A percentile compares a stretch with the other conserved stretches of the same genome.
phyloP scores from a whole-genome alignment of 2,797 vertebrate genomes.

The Scolopax rusticola region DNA sequence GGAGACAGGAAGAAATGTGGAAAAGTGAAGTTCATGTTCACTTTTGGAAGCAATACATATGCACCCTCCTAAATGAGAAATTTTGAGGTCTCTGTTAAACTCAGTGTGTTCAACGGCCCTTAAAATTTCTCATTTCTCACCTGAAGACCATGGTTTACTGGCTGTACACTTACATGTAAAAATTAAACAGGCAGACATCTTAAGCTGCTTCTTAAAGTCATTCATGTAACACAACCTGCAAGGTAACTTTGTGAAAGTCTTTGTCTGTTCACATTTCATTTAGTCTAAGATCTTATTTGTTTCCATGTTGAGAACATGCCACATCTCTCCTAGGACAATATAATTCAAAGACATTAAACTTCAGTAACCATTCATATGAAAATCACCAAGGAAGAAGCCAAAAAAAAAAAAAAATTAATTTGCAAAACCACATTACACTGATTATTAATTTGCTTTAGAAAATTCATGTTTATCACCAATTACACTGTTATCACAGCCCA shows the following conservation, averaged over 20 bases:
- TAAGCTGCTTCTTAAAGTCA: constrained; percentile 3
- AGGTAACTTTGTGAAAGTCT: neutral
- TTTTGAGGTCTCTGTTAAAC: constrained; percentile 76
- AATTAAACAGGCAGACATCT: constrained; percentile 48
- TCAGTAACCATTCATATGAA: neutral
- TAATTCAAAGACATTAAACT: constrained; percentile 29
- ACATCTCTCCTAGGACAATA: neutral
- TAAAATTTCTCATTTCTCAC: constrained; percentile 80
- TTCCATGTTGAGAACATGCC: neutral
- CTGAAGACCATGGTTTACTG: constrained; percentile 58
- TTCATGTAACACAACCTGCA: neutral
- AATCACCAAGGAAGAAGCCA: neutral
- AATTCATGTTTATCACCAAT: neutral
- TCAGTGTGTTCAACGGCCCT: constrained; percentile 69
- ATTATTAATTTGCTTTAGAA: neutral
- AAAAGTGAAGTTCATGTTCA: constrained; percentile 9
- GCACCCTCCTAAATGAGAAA: constrained; percentile 76
- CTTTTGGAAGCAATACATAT: constrained; percentile 63
- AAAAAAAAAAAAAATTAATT: neutral
- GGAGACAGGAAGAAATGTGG: neutral
- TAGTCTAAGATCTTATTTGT: neutral
- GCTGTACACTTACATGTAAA: constrained; percentile 25
- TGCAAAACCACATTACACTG: neutral
- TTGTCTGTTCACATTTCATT: neutral
- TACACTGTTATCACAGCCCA: neutral